Conservation (phyloP, 2,888 invertebrate genomes). For the Silvanus unidentatus region DNA sequence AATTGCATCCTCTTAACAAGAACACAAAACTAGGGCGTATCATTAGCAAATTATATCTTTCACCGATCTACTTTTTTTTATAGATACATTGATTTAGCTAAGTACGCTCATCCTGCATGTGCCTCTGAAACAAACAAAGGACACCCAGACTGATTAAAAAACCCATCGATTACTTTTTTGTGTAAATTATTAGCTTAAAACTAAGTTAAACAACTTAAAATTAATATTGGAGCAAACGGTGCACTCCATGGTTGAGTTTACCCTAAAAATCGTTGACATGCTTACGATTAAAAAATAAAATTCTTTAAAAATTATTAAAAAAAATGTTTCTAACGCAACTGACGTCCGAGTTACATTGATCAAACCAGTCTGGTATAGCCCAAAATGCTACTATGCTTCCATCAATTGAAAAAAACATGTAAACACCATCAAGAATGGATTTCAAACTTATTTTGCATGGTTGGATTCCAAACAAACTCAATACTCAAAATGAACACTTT, state of each 20-base stretch:
- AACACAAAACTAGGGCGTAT: constrained; percentile 40
- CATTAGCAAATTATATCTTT: constrained; percentile 40
- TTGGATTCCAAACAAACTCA: constrained; percentile 16
- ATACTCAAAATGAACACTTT: no score
- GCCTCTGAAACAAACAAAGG: constrained; percentile 71
- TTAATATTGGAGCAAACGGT: neutral
- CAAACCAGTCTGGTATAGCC: constrained; percentile 45
- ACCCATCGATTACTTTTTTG: constrained; percentile 4
- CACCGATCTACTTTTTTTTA: constrained; percentile 9
- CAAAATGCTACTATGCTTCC: constrained; percentile 41
- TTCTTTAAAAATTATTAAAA: no score
- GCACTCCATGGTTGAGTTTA: neutral
- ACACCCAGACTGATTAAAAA: constrained; percentile 49
- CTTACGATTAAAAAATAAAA: neutral
- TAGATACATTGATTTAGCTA: constrained; percentile 54
- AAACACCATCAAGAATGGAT: neutral
- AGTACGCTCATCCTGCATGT: constrained; percentile 68
- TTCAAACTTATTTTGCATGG: constrained; percentile 20
- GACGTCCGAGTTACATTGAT: no score
- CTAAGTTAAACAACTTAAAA: neutral
- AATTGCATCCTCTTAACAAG: constrained; percentile 37
- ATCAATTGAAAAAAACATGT: constrained; percentile 52
- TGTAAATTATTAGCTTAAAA: constrained; percentile 1
- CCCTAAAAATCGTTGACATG: neutral
- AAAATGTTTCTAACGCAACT: no score